Evolutionary conservation across 2,797 vertebrate genomes (phyloP).

Genomic region (Jordanella pulchra): DNA sequence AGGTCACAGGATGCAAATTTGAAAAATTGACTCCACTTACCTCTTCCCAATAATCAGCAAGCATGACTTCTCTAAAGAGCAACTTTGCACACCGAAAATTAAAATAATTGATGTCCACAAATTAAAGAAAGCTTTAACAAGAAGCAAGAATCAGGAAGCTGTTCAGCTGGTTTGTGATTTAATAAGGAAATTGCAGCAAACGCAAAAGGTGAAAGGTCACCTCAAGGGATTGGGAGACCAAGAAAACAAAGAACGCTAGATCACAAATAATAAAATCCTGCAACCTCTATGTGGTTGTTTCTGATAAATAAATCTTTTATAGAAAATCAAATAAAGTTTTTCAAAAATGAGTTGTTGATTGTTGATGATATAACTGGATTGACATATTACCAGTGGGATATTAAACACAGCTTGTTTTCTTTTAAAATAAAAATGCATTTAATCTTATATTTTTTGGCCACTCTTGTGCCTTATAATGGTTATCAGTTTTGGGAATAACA

Average conservation of each 20-base stretch:
- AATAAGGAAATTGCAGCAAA: slow-evolving; percentile 7
- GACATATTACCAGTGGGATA: background rate
- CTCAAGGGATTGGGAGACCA: background rate
- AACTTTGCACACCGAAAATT: slow-evolving; percentile 5
- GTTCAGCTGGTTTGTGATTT: background rate
- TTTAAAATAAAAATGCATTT: background rate
- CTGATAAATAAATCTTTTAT: background rate
- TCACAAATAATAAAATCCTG: background rate
- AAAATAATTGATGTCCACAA: slow-evolving; percentile 14
- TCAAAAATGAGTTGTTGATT: background rate
- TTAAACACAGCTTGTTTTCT: background rate
- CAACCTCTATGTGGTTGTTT: background rate
- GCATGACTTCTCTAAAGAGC: background rate
- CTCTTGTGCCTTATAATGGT: no score
- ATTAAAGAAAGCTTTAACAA: slow-evolving; percentile 1
- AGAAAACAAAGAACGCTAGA: background rate
- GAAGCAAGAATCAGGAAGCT: background rate
- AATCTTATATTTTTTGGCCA: background rate
- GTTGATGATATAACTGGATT: background rate
- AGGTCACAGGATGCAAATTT: slow-evolving; percentile 23
- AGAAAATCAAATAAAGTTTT: background rate
- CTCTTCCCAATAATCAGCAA: slow-evolving; percentile 10
- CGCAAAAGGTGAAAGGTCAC: background rate
- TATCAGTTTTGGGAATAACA: no score
- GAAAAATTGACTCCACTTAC: background rate